These are phyloP conservation scores for Alloscopus bannaensis DNA, from an alignment of 2,888 invertebrate species.

Conservation along the genomic window DNA sequence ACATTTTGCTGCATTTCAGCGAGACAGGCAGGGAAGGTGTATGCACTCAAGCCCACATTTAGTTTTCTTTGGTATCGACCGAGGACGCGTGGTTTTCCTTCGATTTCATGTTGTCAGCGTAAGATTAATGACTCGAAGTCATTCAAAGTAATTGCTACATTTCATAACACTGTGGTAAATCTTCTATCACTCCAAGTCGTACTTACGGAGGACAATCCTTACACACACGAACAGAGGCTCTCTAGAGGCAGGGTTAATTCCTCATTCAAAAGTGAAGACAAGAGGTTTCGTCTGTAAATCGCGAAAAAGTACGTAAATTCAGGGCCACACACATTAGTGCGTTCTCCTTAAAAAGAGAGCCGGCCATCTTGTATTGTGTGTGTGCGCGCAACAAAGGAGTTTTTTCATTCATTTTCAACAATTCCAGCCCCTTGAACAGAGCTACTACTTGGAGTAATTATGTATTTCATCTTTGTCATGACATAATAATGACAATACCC, in stretches of 20 bases:
- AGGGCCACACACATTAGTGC: constrained; percentile 24
- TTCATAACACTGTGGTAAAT: constrained; percentile 8
- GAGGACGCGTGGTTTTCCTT: constrained; percentile 31
- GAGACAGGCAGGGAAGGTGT: too few relatives aligned
- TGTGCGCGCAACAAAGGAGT: too few relatives aligned
- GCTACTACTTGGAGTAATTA: constrained; percentile 33
- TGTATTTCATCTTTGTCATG: constrained; percentile 48
- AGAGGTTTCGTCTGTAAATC: not conserved
- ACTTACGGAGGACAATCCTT: constrained; percentile 6
- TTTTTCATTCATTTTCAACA: constrained; percentile 27
- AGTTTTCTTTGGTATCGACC: too few relatives aligned
- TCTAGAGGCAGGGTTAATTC: not conserved
- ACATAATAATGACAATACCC: constrained; percentile 46
- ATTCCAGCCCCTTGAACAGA: constrained; percentile 43
- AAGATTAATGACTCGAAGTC: constrained; percentile 14
- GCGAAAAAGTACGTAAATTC: constrained; percentile 7
- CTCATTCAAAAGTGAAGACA: constrained; percentile 16
- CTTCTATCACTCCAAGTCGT: not conserved
- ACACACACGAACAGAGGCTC: not conserved
- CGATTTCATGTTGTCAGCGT: constrained; percentile 21
- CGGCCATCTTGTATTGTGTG: too few relatives aligned
- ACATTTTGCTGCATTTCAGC: too few relatives aligned
- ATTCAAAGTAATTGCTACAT: constrained; percentile 17
- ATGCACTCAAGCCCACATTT: too few relatives aligned
- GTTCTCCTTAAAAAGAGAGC: constrained; percentile 22